Conservation (phyloP, 1,140 invertebrate species). For the Drosophila lini region DNA sequence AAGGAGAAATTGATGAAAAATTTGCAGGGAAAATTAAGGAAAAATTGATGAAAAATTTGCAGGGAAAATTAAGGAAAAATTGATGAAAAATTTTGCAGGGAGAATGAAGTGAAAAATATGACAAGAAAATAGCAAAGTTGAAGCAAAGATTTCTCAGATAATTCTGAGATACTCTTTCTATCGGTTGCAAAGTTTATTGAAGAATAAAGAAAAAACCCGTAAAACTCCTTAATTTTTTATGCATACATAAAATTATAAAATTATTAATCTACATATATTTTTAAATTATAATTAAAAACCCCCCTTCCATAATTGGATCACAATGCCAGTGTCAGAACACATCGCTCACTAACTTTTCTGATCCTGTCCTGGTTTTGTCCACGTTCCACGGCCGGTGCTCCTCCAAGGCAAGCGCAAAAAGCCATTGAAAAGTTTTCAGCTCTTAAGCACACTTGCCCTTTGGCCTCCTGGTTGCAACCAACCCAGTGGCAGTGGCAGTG, state of each 20-base stretch:
- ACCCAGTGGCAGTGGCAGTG: background rate
- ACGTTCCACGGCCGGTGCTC: background rate
- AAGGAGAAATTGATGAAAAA: background rate
- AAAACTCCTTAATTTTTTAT: too few relatives aligned
- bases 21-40: background rate
- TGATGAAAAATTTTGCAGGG: too few relatives aligned
- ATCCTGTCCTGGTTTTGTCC: conserved; percentile 14
- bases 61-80: background rate
- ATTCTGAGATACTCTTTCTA: too few relatives aligned
- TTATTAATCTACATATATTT: too few relatives aligned
- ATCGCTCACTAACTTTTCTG: conserved; percentile 41
- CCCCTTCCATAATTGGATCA: conserved; percentile 5
- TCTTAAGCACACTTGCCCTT: conserved; percentile 70
- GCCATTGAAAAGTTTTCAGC: conserved; percentile 77
- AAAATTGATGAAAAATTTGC: background rate
- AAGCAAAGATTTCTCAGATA: background rate
- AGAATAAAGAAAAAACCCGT: too few relatives aligned
- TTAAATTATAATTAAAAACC: background rate
- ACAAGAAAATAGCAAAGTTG: background rate
- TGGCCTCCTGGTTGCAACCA: conserved; percentile 12
- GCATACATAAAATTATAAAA: too few relatives aligned
- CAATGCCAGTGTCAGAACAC: background rate
- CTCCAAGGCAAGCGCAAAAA: conserved; percentile 50
- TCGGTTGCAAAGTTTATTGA: too few relatives aligned
- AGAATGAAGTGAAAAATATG: background rate